phyloP scores from a whole-genome alignment of 2,888 invertebrate species.

The Venustoraphidia nigricollis region DNA sequence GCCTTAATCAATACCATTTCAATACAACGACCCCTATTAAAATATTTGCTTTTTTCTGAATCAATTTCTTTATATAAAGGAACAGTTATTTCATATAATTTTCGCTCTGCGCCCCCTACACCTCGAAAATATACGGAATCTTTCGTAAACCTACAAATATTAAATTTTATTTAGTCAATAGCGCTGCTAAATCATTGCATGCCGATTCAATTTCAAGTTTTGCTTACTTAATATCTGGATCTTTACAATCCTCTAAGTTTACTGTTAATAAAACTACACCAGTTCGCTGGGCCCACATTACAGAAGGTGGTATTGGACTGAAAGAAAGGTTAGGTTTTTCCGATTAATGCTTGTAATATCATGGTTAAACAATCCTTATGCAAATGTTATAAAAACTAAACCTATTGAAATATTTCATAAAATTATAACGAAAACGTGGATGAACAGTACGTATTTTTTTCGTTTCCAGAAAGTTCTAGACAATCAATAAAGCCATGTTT shows the following conservation, averaged over 20 bases:
- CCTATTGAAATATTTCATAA: constrained; percentile 4
- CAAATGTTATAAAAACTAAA: not conserved
- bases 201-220: not conserved
- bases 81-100: constrained; percentile 76
- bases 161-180: not conserved
- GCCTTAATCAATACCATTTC: constrained; percentile 57
- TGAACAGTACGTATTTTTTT: not conserved
- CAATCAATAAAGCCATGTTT: constrained; percentile 2
- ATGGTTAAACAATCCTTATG: not conserved
- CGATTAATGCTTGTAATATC: not conserved
- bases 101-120: constrained; percentile 67
- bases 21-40: constrained; percentile 57
- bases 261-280: constrained; percentile 74
- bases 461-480: constrained; percentile 3
- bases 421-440: not conserved
- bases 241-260: constrained; percentile 77
- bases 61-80: constrained; percentile 70
- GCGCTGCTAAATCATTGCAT: not conserved
- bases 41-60: constrained; percentile 58
- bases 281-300: constrained; percentile 88
- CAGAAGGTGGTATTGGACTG: constrained; percentile 59
- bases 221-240: constrained; percentile 61
- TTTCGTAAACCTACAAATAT: constrained; percentile 42
- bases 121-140: constrained; percentile 71
- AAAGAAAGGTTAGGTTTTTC: constrained; percentile 15